These are phyloP conservation scores for Colossoma macropomum DNA, from an alignment of 2,113 vertebrate species.

Conservation along the genomic window DNA sequence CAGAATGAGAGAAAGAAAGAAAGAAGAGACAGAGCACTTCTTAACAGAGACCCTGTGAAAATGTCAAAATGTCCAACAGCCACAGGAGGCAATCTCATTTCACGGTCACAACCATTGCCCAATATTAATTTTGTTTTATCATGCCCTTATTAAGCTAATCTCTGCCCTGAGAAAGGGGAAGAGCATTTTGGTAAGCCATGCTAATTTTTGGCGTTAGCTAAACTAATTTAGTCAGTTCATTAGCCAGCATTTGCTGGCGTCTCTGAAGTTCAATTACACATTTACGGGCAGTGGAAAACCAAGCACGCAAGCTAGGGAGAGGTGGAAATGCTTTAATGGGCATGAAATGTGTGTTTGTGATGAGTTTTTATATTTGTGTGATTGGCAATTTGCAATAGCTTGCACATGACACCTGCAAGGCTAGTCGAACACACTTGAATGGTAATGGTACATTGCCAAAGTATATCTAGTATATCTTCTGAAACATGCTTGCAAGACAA, in stretches of 20 bases:
- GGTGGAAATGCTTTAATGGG: constrained; percentile 17
- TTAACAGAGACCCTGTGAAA: background rate
- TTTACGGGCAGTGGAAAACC: background rate
- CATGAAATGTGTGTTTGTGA: constrained; percentile 26
- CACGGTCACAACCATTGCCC: constrained; percentile 18
- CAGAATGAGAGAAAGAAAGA: background rate
- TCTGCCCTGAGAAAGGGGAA: constrained; percentile 8
- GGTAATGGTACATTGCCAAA: background rate
- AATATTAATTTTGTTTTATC: constrained; percentile 27
- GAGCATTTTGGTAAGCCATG: constrained; percentile 13
- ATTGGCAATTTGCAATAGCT: background rate
- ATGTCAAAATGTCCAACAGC: constrained; percentile 18
- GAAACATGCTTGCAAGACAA: background rate
- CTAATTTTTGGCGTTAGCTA: constrained; percentile 25
- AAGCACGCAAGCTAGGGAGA: background rate
- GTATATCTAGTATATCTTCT: background rate
- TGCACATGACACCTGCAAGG: constrained; percentile 1
- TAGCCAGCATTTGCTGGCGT: constrained; percentile 16
- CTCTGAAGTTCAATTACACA: constrained; percentile 25
- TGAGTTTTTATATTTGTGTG: constrained; percentile 24
- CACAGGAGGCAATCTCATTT: constrained; percentile 25
- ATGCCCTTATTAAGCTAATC: constrained; percentile 24
- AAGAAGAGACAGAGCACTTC: background rate
- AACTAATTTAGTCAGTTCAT: constrained; percentile 33
- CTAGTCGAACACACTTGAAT: background rate